Base-by-base conservation (phyloP, 1,140 invertebrate genomes). In the Plodia interpunctella region DNA sequence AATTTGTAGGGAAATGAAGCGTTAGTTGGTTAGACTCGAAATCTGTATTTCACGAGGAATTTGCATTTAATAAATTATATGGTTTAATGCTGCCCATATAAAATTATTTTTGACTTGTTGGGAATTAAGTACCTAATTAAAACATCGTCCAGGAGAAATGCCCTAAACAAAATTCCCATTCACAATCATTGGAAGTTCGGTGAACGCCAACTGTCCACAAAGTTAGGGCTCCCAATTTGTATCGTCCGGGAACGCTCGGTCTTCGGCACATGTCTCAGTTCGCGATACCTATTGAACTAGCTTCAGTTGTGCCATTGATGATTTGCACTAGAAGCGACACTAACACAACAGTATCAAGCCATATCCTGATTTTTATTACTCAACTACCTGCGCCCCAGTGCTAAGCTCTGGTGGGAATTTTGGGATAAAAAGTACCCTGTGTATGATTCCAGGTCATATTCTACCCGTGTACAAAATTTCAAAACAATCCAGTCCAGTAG, bases 231-330 rank as follows among this genome's bases (percentile, higher is more conserved):
- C n/a, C 9, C 51, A 53, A 53, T 53, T 53, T 25, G 51, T 53
- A 53, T 53, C 51, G 20, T 21, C 20, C 51, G 20, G 51, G 19
- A 15, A n/a, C 25, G 20, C 17, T 13, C 19, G 19, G 11, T 13
- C 20, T 53, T 5, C 25, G 51, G 19, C 51, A 53, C 51, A 53
- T 53, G 51, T 53, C 51, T 53, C 51, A 25, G 19, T 20, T 53
- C 10, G 19, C 51, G 51, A 20, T 53, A 21, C 51, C 51, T 53
- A 53, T 53, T 53, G 51, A 53, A 53, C 51, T 21, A 20, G 13
- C 19, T 53, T 25, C 51, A n/a, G 19, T 44, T 44, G 13, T 15
- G 13, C 3, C 13, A 17, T n/a, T 11, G 11, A 44, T 5, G 38
- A 15, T 3, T 35, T 11, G 10, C 9, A 44, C 38, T 44, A 2